These are phyloP conservation scores for Corythucha ciliata DNA, from an alignment of 2,888 invertebrate genomes.

Conservation along the genomic window DNA sequence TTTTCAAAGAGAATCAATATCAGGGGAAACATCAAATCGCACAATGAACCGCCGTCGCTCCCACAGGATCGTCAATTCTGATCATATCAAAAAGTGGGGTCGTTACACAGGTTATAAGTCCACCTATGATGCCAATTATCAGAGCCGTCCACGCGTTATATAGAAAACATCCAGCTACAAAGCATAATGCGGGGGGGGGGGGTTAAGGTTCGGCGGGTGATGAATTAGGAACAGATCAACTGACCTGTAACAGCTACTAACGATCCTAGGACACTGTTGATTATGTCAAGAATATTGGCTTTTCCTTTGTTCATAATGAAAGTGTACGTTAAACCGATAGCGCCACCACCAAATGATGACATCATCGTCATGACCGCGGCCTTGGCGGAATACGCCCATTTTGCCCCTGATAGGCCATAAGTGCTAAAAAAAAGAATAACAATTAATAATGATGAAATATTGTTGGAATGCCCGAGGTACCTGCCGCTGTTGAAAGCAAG, in stretches of 20 bases:
- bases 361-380: constrained; percentile 87
- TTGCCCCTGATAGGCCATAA: constrained; percentile 62
- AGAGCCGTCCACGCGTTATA: constrained; percentile 80
- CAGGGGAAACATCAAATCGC: too few relatives aligned
- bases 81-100: constrained; percentile 69
- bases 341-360: constrained; percentile 81
- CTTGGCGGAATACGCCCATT: constrained; percentile 85
- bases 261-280: constrained; percentile 79
- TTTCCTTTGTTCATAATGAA: constrained; percentile 58
- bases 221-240: background rate
- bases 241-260: constrained; percentile 75
- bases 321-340: constrained; percentile 57
- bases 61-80: constrained; percentile 82
- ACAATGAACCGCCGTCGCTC: constrained; percentile 83
- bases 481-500: constrained; percentile 90
- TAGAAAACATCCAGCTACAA: constrained; percentile 69
- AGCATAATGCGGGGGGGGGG: constrained; percentile 1
- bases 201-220: background rate
- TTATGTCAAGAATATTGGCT: constrained; percentile 73
- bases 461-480: constrained; percentile 31
- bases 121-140: constrained; percentile 71
- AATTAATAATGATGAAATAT: background rate
- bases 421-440: constrained; percentile 42
- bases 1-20: too few relatives aligned
- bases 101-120: constrained; percentile 56